Percentiles rank a stretch among this genome's conserved stretches.
These are phyloP conservation scores for Drosophila teissieri DNA, from an alignment of 1,140 invertebrate species.

Conservation along the genomic window DNA sequence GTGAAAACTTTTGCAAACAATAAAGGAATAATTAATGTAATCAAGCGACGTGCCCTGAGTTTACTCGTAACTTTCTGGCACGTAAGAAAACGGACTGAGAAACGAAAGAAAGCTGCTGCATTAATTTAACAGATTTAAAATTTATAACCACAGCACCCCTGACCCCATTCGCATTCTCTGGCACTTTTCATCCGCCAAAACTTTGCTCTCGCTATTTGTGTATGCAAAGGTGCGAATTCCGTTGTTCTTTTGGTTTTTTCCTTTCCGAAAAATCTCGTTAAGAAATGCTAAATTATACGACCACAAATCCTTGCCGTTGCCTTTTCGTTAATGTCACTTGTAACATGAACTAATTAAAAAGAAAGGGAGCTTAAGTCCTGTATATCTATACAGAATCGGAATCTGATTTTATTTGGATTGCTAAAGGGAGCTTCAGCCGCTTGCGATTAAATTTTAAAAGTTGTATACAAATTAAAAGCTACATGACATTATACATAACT, in stretches of 20 bases:
- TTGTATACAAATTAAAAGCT: too few species aligned
- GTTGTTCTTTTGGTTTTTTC: slow-evolving; percentile 50
- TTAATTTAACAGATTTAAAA: slow-evolving; percentile 84
- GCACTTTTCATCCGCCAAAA: not conserved
- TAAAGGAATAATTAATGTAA: slow-evolving; percentile 84
- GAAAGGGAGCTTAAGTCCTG: slow-evolving; percentile 15
- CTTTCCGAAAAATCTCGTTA: slow-evolving; percentile 64
- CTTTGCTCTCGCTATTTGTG: slow-evolving; percentile 55
- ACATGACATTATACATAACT: too few species aligned
- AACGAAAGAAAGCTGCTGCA: slow-evolving; percentile 65
- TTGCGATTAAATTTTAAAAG: not conserved
- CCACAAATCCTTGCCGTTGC: slow-evolving; percentile 67
- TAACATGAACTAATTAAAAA: slow-evolving; percentile 79
- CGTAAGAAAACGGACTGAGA: slow-evolving; percentile 47
- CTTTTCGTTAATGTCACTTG: slow-evolving; percentile 72
- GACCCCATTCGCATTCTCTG: slow-evolving; percentile 1
- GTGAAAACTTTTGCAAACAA: slow-evolving; percentile 63
- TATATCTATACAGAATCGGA: not conserved
- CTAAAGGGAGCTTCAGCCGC: not conserved
- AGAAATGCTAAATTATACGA: slow-evolving; percentile 80
- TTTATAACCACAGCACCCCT: slow-evolving; percentile 73
- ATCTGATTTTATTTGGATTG: not conserved
- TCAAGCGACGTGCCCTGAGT: slow-evolving; percentile 68
- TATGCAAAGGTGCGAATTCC: slow-evolving; percentile 80
- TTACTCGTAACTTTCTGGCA: slow-evolving; percentile 53